phyloP scores from a whole-genome alignment of 1,140 invertebrate species.

The Octopus sinensis region DNA sequence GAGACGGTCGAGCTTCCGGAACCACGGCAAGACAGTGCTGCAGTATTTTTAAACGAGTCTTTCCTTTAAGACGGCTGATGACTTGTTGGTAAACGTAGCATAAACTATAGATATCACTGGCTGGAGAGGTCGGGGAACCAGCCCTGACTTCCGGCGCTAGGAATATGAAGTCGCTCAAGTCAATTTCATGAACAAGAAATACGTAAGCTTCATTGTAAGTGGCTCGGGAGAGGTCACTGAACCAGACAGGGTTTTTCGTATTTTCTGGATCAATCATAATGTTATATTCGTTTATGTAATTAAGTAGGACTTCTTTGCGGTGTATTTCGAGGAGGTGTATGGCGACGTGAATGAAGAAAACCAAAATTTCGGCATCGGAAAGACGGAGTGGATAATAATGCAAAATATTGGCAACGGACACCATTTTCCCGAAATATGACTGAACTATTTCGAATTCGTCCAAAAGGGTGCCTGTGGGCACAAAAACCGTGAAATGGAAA shows the following conservation, averaged over 20 bases:
- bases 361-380: not conserved
- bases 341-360: not conserved
- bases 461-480: not conserved
- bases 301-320: conserved; percentile 8
- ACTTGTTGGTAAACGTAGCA: not conserved
- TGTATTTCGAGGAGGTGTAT: not conserved
- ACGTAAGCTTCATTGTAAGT: not conserved
- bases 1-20: not conserved
- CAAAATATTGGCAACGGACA: not conserved
- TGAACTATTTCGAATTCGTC: conserved; percentile 1
- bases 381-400: not conserved
- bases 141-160: conserved; percentile 7
- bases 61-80: not conserved
- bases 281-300: conserved; percentile 6
- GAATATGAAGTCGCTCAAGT: not conserved
- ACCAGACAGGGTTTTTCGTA: not conserved
- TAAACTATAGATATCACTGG: conserved; percentile 7
- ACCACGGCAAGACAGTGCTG: not conserved
- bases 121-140: not conserved
- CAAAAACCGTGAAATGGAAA: not conserved
- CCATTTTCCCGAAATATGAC: not conserved
- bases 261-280: not conserved
- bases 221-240: conserved; percentile 4
- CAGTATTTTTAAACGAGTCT: not conserved
- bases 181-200: not conserved